phyloP scores from a whole-genome alignment of 1,140 invertebrate genomes.

The Cherax quadricarinatus region DNA sequence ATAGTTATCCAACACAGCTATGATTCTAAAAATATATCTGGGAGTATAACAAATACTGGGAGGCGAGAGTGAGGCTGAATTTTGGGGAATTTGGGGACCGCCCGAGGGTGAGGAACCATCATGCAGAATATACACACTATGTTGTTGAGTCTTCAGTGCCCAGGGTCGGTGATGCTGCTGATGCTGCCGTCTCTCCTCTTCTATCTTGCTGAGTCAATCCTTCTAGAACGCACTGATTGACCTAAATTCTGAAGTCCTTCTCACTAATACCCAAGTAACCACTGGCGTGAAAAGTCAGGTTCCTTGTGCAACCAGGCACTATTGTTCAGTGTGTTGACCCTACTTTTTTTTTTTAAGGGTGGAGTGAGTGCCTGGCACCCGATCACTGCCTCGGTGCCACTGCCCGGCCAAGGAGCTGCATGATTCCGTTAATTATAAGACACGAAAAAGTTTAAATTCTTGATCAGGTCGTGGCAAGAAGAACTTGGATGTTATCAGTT shows the following conservation, averaged over 20 bases:
- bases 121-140: conserved; percentile 27
- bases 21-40: conserved; percentile 67
- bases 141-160: conserved; percentile 42
- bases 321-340: neutral
- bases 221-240: neutral
- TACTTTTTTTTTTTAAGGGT: too few species aligned
- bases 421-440: conserved; percentile 7
- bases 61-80: conserved; percentile 36
- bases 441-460: conserved; percentile 14
- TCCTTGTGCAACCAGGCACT: neutral
- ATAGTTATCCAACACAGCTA: conserved; percentile 53
- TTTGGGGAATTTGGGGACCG: conserved; percentile 14
- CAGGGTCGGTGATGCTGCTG: neutral
- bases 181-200: neutral
- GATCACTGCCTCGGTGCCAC: neutral
- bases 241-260: conserved; percentile 1
- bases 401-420: neutral
- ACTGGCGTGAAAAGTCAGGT: neutral
- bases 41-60: conserved; percentile 60
- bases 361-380: neutral
- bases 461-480: conserved; percentile 9
- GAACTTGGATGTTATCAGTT: neutral
- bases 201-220: neutral
- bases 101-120: neutral
- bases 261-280: neutral